These are phyloP conservation scores for Drosophila prostipennis DNA, from an alignment of 2,888 invertebrate species.

Conservation along the genomic window DNA sequence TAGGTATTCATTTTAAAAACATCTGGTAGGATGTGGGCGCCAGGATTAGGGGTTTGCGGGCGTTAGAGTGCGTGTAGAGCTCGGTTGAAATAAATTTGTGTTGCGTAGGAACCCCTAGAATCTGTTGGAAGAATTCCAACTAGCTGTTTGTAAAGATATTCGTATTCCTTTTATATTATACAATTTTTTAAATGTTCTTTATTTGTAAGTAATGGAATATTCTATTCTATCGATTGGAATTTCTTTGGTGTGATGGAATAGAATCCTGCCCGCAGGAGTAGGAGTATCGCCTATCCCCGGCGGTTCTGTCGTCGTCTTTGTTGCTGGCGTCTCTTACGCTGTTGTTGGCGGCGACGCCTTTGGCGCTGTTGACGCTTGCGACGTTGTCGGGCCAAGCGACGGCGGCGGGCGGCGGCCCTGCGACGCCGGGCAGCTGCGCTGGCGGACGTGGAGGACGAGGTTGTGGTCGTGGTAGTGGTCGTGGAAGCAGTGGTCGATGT, in stretches of 20 bases:
- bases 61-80: too few species aligned
- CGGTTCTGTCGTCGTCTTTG: not conserved
- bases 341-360: not conserved
- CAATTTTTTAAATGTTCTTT: not conserved
- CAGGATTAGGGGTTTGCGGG: too few species aligned
- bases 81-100: too few species aligned
- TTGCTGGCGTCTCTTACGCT: conserved; percentile 12
- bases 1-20: too few species aligned
- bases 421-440: conserved; percentile 15
- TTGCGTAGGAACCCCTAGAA: too few species aligned
- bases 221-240: not conserved
- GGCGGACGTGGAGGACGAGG: conserved; percentile 8
- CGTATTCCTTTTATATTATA: too few species aligned
- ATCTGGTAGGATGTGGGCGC: too few species aligned
- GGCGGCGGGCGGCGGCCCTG: conserved; percentile 10
- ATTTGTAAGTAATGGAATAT: not conserved
- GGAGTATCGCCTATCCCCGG: conserved; percentile 1
- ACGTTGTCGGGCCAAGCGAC: conserved; percentile 20
- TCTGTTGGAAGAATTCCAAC: too few species aligned
- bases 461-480: conserved; percentile 1
- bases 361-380: conserved; percentile 4
- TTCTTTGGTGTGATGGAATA: not conserved
- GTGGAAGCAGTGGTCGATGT: conserved; percentile 3
- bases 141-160: too few species aligned
- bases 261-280: too few species aligned